phyloP scores from a whole-genome alignment of 2,797 vertebrate species.

The Lutjanus argentimaculatus region DNA sequence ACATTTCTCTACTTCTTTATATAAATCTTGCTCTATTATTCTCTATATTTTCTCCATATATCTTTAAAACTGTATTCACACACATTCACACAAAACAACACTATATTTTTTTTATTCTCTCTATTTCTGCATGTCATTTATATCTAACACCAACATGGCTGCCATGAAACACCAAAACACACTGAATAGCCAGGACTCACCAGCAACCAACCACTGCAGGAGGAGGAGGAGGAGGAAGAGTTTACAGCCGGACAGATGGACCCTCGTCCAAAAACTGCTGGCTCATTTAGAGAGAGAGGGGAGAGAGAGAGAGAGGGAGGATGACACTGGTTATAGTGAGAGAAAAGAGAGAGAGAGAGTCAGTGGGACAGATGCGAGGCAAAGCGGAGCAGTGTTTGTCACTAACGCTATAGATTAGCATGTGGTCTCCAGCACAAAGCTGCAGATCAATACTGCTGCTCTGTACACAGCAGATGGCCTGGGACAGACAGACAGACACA shows the following conservation, averaged over 20 bases:
- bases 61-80: background rate
- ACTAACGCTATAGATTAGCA: slow-evolving; percentile 90
- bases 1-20: background rate
- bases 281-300: slow-evolving; percentile 70
- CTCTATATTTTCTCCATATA: background rate
- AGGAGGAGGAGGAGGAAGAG: slow-evolving; percentile 51
- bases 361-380: slow-evolving; percentile 85
- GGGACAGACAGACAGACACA: slow-evolving; percentile 64
- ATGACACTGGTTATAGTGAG: slow-evolving; percentile 56
- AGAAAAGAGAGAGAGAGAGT: slow-evolving; percentile 57
- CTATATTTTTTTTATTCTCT: background rate
- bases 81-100: background rate
- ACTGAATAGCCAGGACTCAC: slow-evolving; percentile 51
- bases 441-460: slow-evolving; percentile 90
- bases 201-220: slow-evolving; percentile 51
- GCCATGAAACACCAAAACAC: slow-evolving; percentile 48
- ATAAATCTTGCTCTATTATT: background rate
- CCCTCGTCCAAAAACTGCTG: slow-evolving; percentile 75
- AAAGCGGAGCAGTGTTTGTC: slow-evolving; percentile 84
- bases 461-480: slow-evolving; percentile 89
- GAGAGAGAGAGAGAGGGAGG: slow-evolving; percentile 37
- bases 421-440: slow-evolving; percentile 90
- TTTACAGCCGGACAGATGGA: slow-evolving; percentile 75
- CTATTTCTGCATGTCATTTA: slow-evolving; percentile 6
- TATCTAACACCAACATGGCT: slow-evolving; percentile 47